Evolutionary conservation across 2,113 vertebrate species (phyloP).

Genomic region (Apodemus sylvaticus): DNA sequence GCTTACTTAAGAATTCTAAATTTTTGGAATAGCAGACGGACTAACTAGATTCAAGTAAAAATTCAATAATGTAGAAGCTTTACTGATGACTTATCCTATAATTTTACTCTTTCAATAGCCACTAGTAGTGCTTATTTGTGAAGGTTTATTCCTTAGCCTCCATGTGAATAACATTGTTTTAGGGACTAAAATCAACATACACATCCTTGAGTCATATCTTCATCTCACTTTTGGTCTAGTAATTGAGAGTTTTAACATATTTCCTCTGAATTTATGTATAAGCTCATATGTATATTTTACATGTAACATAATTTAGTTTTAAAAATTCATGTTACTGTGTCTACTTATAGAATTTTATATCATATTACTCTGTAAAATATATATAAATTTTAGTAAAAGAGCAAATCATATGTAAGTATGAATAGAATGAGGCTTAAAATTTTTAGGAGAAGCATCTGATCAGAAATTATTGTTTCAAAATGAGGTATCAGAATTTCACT

Average conservation of each 20-base stretch:
- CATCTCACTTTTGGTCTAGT: background rate
- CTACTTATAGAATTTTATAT: background rate
- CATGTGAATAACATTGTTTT: background rate
- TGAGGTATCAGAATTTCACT: background rate
- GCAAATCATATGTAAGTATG: background rate
- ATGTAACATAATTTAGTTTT: slow-evolving; percentile 2
- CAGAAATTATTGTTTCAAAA: background rate
- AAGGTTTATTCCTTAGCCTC: background rate
- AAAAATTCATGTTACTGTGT: background rate
- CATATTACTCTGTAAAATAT: background rate
- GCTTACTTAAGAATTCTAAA: background rate
- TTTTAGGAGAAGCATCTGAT: background rate
- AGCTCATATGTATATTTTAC: background rate
- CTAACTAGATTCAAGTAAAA: background rate
- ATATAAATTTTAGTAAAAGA: background rate
- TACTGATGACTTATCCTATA: background rate
- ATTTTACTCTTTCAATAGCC: background rate
- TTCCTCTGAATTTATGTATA: background rate
- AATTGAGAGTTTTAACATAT: background rate
- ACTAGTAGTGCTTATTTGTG: background rate
- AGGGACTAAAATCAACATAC: background rate
- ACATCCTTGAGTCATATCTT: background rate
- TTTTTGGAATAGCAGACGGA: background rate
- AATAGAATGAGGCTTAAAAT: background rate
- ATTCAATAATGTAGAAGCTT: background rate